A percentile compares a stretch with the other conserved stretches of the same genome.
Evolutionary conservation across 1,140 invertebrate genomes (phyloP).

Genomic region (Lordiphosa stackelbergi): DNA sequence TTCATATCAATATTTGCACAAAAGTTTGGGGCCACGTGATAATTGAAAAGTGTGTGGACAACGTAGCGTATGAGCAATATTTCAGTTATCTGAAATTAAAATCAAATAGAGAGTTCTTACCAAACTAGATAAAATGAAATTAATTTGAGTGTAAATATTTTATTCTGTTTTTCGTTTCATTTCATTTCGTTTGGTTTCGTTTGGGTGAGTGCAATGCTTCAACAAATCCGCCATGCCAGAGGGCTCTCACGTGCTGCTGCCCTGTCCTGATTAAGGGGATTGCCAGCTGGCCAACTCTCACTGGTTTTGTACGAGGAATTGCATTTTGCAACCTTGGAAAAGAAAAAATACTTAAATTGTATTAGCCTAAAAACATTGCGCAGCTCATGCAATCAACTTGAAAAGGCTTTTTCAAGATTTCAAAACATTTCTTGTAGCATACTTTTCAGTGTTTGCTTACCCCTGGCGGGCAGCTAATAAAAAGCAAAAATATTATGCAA

Average conservation of each 20-base stretch:
- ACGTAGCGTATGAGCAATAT: slow-evolving; percentile 47
- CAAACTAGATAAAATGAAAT: slow-evolving; percentile 23
- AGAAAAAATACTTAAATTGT: slow-evolving; percentile 58
- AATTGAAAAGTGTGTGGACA: slow-evolving; percentile 49
- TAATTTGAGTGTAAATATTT: slow-evolving; percentile 52
- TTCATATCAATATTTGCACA: slow-evolving; percentile 45
- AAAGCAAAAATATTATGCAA: slow-evolving; percentile 71
- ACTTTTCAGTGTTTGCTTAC: slow-evolving; percentile 32
- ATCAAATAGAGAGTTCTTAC: slow-evolving; percentile 25
- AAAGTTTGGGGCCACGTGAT: slow-evolving; percentile 39
- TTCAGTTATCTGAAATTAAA: slow-evolving; percentile 47
- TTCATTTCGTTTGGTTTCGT: neutral
- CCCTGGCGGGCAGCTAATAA: slow-evolving; percentile 52
- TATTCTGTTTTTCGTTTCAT: slow-evolving; percentile 15
- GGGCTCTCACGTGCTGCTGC: slow-evolving; percentile 31
- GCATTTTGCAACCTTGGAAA: slow-evolving; percentile 35
- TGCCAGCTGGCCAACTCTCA: slow-evolving; percentile 35
- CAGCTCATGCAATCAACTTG: slow-evolving; percentile 57
- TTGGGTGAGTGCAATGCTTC: slow-evolving; percentile 45
- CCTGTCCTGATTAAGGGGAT: slow-evolving; percentile 39
- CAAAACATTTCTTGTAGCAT: slow-evolving; percentile 31
- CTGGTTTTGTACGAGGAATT: slow-evolving; percentile 20
- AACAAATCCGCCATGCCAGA: slow-evolving; percentile 42
- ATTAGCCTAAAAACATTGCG: slow-evolving; percentile 62
- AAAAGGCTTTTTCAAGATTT: slow-evolving; percentile 55